Percentiles rank a stretch among this genome's conserved stretches.
phyloP scores from a whole-genome alignment of 2,797 vertebrate species.

The Mormyrus hasselquistii region DNA sequence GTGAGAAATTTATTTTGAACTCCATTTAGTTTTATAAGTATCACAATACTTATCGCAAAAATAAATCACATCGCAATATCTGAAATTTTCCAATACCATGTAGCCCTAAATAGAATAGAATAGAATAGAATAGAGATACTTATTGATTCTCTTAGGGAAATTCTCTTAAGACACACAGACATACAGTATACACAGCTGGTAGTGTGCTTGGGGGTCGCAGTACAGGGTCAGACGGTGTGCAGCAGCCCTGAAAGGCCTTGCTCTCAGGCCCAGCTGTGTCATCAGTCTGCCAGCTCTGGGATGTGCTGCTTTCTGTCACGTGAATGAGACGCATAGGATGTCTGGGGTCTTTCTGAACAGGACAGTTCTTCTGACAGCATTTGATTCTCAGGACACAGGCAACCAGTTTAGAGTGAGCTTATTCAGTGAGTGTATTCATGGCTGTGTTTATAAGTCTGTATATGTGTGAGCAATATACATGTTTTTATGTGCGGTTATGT shows the following conservation, averaged over 20 bases:
- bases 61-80: background rate
- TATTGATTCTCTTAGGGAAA: background rate
- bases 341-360: background rate
- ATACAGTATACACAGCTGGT: background rate
- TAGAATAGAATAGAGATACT: background rate
- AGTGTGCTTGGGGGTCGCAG: background rate
- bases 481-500: background rate
- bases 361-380: background rate
- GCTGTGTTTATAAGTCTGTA: slow-evolving; percentile 1
- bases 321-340: background rate
- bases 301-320: background rate
- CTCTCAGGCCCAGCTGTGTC: background rate
- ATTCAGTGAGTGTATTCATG: background rate
- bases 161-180: background rate
- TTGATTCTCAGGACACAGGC: background rate
- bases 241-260: background rate
- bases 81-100: background rate
- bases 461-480: background rate
- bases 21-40: background rate
- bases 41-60: background rate
- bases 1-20: background rate
- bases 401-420: background rate
- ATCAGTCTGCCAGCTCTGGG: background rate
- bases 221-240: background rate
- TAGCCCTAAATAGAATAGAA: background rate